Evolutionary conservation across 2,797 vertebrate genomes (phyloP).

Genomic region (Poliocrania exsul): DNA sequence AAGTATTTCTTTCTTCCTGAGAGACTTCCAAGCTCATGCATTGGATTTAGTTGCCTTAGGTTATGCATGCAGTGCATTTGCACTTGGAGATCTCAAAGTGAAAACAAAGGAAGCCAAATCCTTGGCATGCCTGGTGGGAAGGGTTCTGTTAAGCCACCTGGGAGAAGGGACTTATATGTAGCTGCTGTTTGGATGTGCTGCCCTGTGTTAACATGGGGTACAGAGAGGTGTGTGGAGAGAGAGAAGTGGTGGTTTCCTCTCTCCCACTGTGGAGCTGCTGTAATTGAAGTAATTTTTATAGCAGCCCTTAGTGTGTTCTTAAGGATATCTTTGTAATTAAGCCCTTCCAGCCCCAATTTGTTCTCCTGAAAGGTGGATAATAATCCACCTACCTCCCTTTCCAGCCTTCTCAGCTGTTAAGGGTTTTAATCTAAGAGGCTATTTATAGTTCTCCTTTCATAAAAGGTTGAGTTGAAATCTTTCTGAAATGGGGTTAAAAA

Average conservation of each 20-base stretch:
- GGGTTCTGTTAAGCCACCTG: neutral
- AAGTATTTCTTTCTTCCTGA: neutral
- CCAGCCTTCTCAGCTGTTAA: conserved; percentile 43
- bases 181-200: neutral
- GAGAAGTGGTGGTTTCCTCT: neutral
- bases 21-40: neutral
- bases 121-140: neutral
- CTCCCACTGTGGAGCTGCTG: conserved; percentile 14
- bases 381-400: conserved; percentile 38
- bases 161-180: rapidly evolving
- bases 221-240: neutral
- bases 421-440: conserved; percentile 61
- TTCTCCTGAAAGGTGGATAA: conserved; percentile 57
- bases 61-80: neutral
- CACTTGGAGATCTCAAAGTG: neutral
- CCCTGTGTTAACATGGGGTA: neutral
- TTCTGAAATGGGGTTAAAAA: conserved; percentile 61
- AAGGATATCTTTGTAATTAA: conserved; percentile 63
- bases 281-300: conserved; percentile 49
- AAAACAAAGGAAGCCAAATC: neutral
- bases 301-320: conserved; percentile 44
- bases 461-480: conserved; percentile 65
- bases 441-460: conserved; percentile 59
- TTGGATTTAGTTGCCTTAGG: neutral
- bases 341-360: conserved; percentile 47